Percentiles rank a stretch among this genome's conserved stretches.
Conservation (phyloP, 2,888 invertebrate species). For the Amiota minor region DNA sequence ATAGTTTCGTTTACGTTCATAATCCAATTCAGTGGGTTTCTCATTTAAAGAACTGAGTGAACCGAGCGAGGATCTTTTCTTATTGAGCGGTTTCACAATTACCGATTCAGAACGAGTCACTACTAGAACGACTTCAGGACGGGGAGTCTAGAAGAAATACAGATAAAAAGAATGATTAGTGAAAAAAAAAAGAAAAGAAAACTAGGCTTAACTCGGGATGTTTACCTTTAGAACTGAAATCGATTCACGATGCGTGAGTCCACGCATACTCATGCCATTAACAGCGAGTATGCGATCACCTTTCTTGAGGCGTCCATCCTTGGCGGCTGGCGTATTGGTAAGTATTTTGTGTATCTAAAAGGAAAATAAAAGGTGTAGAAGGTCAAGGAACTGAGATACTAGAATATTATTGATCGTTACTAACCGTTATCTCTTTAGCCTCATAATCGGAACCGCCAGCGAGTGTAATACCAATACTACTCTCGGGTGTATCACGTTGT, state of each 20-base stretch:
- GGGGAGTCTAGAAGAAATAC: slow-evolving; percentile 78
- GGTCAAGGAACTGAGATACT: not conserved
- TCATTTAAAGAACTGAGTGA: slow-evolving; percentile 73
- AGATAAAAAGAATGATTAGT: not conserved
- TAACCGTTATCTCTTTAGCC: slow-evolving; percentile 91
- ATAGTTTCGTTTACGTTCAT: slow-evolving; percentile 71
- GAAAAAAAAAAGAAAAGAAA: not conserved
- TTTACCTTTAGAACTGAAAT: slow-evolving; percentile 88
- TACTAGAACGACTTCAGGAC: slow-evolving; percentile 85
- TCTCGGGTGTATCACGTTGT: slow-evolving; percentile 80
- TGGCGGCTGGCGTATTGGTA: slow-evolving; percentile 88
- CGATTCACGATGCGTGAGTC: slow-evolving; percentile 90
- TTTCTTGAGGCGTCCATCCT: slow-evolving; percentile 87
- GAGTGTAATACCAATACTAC: slow-evolving; percentile 89
- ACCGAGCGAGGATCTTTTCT: slow-evolving; percentile 73
- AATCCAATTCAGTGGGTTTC: slow-evolving; percentile 69
- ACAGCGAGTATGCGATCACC: slow-evolving; percentile 92
- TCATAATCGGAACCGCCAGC: slow-evolving; percentile 94
- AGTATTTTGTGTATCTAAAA: slow-evolving; percentile 88
- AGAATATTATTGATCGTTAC: slow-evolving; percentile 58
- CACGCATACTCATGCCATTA: slow-evolving; percentile 87
- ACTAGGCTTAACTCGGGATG: not conserved
- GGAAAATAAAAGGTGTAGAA: not conserved
- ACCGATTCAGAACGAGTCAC: slow-evolving; percentile 77
- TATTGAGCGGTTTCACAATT: slow-evolving; percentile 69